Evolutionary conservation across 2,888 invertebrate genomes (phyloP).

Genomic region (Conops quadrifasciatus): DNA sequence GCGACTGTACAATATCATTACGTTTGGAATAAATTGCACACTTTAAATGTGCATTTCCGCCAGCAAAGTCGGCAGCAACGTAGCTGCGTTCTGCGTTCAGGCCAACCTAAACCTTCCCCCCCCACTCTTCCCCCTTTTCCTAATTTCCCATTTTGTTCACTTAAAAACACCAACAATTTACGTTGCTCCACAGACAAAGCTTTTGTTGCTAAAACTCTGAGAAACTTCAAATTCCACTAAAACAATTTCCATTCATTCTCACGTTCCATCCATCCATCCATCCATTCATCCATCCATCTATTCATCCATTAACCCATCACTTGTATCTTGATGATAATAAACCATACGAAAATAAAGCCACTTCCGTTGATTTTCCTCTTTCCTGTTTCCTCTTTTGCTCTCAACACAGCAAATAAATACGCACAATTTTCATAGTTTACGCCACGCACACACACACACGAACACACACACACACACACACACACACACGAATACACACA

Average conservation of each 20-base stretch:
- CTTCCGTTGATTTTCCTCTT: neutral
- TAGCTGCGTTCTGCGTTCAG: neutral
- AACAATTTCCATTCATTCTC: no score
- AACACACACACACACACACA: neutral
- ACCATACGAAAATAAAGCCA: neutral
- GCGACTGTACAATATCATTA: slow-evolving; percentile 1
- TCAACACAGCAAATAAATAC: neutral
- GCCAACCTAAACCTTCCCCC: neutral
- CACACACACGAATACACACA: neutral
- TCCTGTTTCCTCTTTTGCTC: neutral
- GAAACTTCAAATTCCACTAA: no score
- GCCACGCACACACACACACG: neutral
- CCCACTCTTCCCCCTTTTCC: no score
- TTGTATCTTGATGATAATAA: slow-evolving; percentile 5
- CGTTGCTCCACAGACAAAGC: no score
- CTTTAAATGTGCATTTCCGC: slow-evolving; percentile 28
- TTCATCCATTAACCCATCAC: no score
- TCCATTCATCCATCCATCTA: no score
- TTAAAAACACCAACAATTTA: no score
- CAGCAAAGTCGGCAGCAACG: no score
- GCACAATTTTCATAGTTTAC: slow-evolving; percentile 3
- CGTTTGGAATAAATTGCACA: slow-evolving; percentile 25
- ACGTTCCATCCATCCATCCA: no score
- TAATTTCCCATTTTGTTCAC: no score
- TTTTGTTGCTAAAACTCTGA: no score